phyloP scores from a whole-genome alignment of 2,113 vertebrate genomes.

The Hypanus sabinus region DNA sequence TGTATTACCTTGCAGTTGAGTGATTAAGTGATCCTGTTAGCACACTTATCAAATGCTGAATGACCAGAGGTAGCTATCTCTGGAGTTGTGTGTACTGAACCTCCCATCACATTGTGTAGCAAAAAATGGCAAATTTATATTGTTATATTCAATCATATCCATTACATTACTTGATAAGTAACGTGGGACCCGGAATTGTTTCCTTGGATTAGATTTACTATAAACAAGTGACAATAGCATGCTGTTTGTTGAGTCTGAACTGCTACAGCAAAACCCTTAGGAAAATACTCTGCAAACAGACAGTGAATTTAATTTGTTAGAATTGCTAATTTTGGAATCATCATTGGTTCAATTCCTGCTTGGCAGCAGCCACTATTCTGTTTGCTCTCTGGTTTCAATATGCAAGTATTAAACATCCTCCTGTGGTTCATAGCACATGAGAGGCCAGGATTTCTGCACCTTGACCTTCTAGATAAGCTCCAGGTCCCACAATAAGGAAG shows the following conservation, averaged over 20 bases:
- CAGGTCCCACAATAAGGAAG: not conserved
- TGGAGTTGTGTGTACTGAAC: not conserved
- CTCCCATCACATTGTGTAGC: not conserved
- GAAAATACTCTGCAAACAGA: slow-evolving; percentile 25
- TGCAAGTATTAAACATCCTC: not conserved
- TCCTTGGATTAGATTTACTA: not conserved
- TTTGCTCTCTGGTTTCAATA: not conserved
- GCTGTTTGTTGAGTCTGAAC: not conserved
- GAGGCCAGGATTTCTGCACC: not conserved
- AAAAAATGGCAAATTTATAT: not conserved
- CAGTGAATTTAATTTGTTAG: slow-evolving; percentile 17
- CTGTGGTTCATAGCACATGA: not conserved
- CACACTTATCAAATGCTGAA: not conserved
- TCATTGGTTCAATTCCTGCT: too few relatives aligned
- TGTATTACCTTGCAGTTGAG: too few relatives aligned
- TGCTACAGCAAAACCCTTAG: not conserved
- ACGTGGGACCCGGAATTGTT: not conserved
- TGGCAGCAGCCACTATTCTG: not conserved
- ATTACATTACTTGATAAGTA: not conserved
- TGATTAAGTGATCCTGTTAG: not conserved
- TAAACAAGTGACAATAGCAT: not conserved
- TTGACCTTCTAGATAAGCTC: not conserved
- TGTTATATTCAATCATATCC: not conserved
- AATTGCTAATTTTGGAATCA: not conserved
- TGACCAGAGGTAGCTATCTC: not conserved